Evolutionary conservation across 2,113 vertebrate species (phyloP).

Genomic region (Crocuta crocuta): DNA sequence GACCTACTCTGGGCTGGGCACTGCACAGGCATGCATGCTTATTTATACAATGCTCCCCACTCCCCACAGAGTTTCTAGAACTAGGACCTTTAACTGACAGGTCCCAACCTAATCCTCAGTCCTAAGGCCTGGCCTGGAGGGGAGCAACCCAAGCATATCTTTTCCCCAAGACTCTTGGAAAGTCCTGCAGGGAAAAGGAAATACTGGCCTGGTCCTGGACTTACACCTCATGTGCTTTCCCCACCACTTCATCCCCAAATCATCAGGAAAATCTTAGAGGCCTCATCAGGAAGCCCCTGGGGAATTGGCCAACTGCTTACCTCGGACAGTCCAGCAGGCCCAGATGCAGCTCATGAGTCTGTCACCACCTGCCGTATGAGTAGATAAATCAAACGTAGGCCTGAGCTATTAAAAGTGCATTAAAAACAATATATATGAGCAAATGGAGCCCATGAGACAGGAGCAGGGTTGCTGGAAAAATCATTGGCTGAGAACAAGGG

Average conservation of each 20-base stretch:
- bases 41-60: neutral
- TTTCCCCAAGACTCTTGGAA: neutral
- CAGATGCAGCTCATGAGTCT: neutral
- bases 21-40: neutral
- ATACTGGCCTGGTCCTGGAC: neutral
- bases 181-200: constrained; percentile 6
- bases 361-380: neutral
- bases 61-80: neutral
- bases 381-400: constrained; percentile 52
- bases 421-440: constrained; percentile 39
- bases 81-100: neutral
- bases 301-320: neutral
- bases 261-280: neutral
- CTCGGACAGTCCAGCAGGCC: neutral
- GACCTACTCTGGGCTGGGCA: neutral
- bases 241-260: neutral
- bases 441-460: constrained; percentile 55
- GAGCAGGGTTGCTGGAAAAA: constrained; percentile 58
- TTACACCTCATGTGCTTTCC: neutral
- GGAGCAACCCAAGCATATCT: neutral
- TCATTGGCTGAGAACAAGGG: constrained; percentile 6
- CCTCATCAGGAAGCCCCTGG: neutral
- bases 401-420: constrained; percentile 51
- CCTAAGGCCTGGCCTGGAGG: neutral
- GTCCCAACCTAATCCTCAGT: neutral